Evolutionary conservation across 2,888 invertebrate genomes (phyloP), one percentile per base, ranked within the genome.

Genomic region (Papilio gigon): DNA sequence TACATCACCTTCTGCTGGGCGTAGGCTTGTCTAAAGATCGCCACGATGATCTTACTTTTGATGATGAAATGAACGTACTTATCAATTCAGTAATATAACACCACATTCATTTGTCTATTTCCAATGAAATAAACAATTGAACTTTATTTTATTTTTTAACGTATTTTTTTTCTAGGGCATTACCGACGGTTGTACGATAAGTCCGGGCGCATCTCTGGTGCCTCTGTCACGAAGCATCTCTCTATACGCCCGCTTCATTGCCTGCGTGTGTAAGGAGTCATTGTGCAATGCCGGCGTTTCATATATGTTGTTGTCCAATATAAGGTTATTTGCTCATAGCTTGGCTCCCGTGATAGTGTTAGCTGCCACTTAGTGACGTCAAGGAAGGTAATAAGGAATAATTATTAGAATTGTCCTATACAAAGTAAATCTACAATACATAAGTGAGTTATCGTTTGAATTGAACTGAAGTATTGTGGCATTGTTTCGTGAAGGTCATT

Each of bases 201-300:
- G 86, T 22, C 88, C 90, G 0, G 81, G 85, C 80, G 88, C 90
- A 0, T 81, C 88, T 0, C 75, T 89, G 0, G 78, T 88, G 4
- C 89, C 90, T 0, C 75, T 90, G 2, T 88, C 89, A 0, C 78
- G 89, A 4, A 85, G 84, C 1, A 76, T 89, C 0, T 90, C 90
- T 0, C 78, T 90, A 14, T 90, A 80, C 75, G 86, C 89, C 0
- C 80, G 89, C 0, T 87, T 89, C 77, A 86, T 88, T 72, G 88
- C 84, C 1, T 90, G 90, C 77, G 90, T 90, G 6, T 90, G 90
- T 64, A 80, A 77, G 0, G 81, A 83, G 0, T 82, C 73, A 62
- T 86, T 86, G 82, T 89, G 89, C 72, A 90, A 90, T 70, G 11
- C 35, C 3, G 58, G 27, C 4, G 69, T 71, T 12, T 25, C 66